These are phyloP conservation scores for Galeopterus variegatus DNA, from an alignment of 2,113 vertebrate species.

Conservation along the genomic window DNA sequence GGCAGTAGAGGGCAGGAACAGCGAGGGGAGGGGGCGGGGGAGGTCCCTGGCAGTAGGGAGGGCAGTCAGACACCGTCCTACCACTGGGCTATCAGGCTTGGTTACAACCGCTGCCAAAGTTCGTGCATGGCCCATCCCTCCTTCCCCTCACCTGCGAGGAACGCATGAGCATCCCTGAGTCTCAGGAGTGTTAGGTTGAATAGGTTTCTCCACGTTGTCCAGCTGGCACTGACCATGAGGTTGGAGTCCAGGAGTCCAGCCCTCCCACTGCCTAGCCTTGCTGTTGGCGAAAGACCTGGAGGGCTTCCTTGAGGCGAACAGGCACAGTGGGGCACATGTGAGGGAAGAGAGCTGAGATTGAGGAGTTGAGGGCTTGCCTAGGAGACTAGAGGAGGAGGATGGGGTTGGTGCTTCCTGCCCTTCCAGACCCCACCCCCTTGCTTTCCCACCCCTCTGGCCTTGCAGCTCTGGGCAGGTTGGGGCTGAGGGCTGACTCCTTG, in stretches of 20 bases:
- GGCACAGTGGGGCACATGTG: accelerated
- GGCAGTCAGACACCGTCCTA: not conserved
- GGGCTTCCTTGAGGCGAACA: not conserved
- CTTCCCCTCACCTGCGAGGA: not conserved
- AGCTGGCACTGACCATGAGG: not conserved
- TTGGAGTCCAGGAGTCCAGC: not conserved
- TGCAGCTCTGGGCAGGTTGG: not conserved
- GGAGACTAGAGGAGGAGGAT: accelerated
- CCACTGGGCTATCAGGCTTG: not conserved
- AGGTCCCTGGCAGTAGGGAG: not conserved
- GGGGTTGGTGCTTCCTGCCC: not conserved
- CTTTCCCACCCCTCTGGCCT: not conserved
- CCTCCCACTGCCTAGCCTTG: not conserved
- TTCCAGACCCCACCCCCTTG: not conserved
- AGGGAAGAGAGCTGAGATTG: not conserved
- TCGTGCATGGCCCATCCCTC: too few species aligned
- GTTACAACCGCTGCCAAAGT: not conserved
- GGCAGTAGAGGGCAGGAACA: conserved; percentile 35
- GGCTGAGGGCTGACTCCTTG: not conserved
- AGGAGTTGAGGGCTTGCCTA: not conserved
- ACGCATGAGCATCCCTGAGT: not conserved
- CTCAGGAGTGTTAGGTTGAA: not conserved
- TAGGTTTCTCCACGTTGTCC: too few species aligned
- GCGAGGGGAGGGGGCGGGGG: accelerated
- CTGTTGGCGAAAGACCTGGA: not conserved